These are phyloP conservation scores for Lasioglossum albipes DNA, from an alignment of 1,140 invertebrate genomes.

Conservation along the genomic window DNA sequence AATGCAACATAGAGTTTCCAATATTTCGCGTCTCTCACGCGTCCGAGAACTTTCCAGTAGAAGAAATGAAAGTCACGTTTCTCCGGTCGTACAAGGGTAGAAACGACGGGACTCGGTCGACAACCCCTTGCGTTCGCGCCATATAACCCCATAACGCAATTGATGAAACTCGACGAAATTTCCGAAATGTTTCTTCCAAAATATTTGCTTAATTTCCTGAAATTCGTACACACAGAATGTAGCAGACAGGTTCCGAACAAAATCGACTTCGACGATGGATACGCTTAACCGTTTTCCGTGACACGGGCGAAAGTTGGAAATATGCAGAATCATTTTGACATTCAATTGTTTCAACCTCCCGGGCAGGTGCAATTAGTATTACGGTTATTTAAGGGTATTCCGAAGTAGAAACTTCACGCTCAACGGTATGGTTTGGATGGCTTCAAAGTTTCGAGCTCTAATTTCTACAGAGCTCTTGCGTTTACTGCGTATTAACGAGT, in stretches of 20 bases:
- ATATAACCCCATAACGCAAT: neutral
- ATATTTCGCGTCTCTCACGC: slow-evolving; percentile 19
- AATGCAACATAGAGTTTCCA: slow-evolving; percentile 17
- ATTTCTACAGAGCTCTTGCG: neutral
- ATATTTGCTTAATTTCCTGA: too few species aligned
- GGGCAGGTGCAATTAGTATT: neutral
- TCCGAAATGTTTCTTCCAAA: too few species aligned
- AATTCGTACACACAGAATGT: too few species aligned
- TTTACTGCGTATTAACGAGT: neutral
- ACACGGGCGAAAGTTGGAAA: neutral
- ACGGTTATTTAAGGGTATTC: neutral
- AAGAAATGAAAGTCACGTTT: slow-evolving; percentile 17
- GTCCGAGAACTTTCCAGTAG: neutral
- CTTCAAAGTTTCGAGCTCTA: neutral
- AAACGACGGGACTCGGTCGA: too few species aligned
- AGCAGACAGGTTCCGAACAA: too few species aligned
- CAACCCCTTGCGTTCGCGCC: neutral
- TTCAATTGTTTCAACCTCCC: neutral
- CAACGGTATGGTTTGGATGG: neutral
- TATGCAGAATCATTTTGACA: neutral
- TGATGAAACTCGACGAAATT: neutral
- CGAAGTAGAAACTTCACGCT: neutral
- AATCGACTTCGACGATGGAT: too few species aligned
- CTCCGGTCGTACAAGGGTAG: neutral
- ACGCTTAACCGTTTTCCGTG: too few species aligned